Conservation (phyloP, 2,113 vertebrate species). For the Cyanistes caeruleus region DNA sequence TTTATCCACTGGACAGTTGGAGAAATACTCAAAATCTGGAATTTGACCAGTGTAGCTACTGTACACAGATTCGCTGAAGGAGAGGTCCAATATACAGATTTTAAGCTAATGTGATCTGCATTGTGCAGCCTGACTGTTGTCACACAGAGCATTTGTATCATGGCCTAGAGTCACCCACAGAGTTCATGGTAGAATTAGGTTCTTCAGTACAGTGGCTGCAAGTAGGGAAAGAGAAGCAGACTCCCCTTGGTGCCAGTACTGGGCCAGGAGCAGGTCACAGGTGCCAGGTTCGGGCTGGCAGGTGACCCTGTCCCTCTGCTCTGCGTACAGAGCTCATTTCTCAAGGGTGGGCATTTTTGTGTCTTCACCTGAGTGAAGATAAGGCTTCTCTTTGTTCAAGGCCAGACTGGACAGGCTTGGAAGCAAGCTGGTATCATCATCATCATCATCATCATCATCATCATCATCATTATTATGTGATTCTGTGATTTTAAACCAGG, state of each 20-base stretch:
- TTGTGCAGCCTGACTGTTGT: neutral
- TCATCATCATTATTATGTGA: too few relatives aligned
- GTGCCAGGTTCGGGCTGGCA: neutral
- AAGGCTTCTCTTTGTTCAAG: neutral
- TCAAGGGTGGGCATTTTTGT: neutral
- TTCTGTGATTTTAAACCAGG: neutral
- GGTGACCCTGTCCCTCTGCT: neutral
- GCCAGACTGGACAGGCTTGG: neutral
- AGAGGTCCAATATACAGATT: fast-evolving
- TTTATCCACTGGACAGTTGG: neutral
- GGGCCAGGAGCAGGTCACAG: neutral
- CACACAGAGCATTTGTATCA: neutral
- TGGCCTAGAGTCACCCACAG: fast-evolving
- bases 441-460: too few relatives aligned
- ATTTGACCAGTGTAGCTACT: neutral
- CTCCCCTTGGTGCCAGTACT: fast-evolving
- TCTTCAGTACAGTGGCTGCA: neutral
- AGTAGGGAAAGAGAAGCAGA: fast-evolving
- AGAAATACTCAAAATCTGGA: neutral
- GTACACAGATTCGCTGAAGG: neutral
- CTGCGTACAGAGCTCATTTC: neutral
- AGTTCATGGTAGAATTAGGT: neutral
- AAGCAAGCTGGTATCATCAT: neutral
- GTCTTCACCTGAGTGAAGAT: neutral
- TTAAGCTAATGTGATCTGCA: fast-evolving